These are phyloP conservation scores for Amphipoea lucens DNA, from an alignment of 2,888 invertebrate genomes.

Conservation along the genomic window DNA sequence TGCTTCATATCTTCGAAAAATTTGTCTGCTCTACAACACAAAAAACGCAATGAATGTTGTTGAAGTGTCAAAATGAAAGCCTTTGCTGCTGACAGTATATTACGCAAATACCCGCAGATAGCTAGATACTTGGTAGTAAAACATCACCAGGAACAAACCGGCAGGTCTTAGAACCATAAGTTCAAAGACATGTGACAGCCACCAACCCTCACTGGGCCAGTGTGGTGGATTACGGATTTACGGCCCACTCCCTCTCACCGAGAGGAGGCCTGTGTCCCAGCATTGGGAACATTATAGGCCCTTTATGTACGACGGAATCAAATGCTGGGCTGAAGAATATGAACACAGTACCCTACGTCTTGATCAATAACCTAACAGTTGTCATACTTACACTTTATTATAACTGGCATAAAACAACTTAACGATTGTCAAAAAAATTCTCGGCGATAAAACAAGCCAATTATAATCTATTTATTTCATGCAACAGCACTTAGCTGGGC, in stretches of 20 bases:
- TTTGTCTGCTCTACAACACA: too few relatives aligned
- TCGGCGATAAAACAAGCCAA: conserved; percentile 32
- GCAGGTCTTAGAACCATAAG: background rate
- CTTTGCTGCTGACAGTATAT: too few relatives aligned
- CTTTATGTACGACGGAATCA: background rate
- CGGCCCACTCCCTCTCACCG: background rate
- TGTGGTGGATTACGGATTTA: too few relatives aligned
- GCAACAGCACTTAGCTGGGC: conserved; percentile 54
- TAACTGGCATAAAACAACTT: too few relatives aligned
- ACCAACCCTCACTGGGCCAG: background rate
- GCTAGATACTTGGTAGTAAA: too few relatives aligned
- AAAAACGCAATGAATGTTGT: too few relatives aligned
- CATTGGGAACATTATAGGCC: background rate
- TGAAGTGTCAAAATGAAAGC: too few relatives aligned
- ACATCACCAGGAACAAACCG: background rate
- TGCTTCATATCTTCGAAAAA: too few relatives aligned
- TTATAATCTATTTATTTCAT: conserved; percentile 50
- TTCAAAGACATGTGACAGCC: background rate
- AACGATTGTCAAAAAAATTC: conserved; percentile 39
- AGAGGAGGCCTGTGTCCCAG: background rate
- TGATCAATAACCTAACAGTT: conserved; percentile 2
- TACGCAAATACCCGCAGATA: too few relatives aligned
- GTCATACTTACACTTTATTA: background rate
- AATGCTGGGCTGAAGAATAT: background rate
- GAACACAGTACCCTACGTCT: background rate